A percentile compares a stretch with the other conserved stretches of the same genome.
Evolutionary conservation across 1,140 invertebrate species (phyloP).

Genomic region (Drosophila serrata): DNA sequence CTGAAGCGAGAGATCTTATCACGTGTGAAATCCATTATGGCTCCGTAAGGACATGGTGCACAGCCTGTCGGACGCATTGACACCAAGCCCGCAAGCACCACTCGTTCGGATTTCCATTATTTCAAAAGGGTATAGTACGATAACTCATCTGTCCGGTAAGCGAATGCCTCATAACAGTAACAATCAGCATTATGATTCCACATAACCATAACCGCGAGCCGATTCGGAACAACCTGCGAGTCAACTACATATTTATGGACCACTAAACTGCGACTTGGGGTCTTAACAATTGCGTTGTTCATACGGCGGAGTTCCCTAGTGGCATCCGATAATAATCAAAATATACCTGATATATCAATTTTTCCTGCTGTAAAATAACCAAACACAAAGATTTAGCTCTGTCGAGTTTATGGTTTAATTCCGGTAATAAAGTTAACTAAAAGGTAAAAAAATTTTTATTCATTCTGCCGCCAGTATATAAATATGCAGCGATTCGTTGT

Average conservation of each 20-base stretch:
- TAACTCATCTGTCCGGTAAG: slow-evolving; percentile 3
- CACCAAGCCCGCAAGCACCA: background rate
- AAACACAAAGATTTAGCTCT: background rate
- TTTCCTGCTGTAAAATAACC: background rate
- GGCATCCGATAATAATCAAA: too few relatives aligned
- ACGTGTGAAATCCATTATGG: slow-evolving; percentile 62
- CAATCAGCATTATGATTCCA: slow-evolving; percentile 45
- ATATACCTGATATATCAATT: too few relatives aligned
- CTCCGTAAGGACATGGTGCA: slow-evolving; percentile 24
- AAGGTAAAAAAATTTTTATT: background rate
- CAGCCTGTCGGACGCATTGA: background rate
- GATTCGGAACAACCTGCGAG: slow-evolving; percentile 29
- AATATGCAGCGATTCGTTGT: background rate
- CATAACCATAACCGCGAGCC: slow-evolving; percentile 64
- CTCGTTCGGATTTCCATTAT: slow-evolving; percentile 3
- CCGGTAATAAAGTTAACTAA: background rate
- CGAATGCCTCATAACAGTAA: slow-evolving; percentile 62
- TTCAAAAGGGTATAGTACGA: background rate
- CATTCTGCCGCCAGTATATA: background rate
- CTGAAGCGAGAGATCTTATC: slow-evolving; percentile 61
- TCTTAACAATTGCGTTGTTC: background rate
- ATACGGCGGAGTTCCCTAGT: too few relatives aligned
- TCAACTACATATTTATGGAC: slow-evolving; percentile 35
- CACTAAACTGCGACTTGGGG: slow-evolving; percentile 33
- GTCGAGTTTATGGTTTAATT: background rate